Percentiles rank a stretch among this genome's conserved stretches.
Conservation (phyloP, 2,888 invertebrate species). For the Papilio protenor region DNA sequence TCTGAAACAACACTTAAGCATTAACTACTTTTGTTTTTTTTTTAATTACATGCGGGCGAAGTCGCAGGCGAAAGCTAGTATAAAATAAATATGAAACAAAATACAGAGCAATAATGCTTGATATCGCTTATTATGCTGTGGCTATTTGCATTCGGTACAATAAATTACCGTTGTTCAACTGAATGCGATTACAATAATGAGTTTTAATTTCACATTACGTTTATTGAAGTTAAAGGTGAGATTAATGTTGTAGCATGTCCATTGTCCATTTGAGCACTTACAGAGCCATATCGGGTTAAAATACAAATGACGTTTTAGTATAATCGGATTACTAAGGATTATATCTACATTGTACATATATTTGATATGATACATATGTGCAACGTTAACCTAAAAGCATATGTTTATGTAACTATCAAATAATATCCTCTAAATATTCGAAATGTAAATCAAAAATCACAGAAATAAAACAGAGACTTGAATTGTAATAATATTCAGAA, state of each 20-base stretch:
- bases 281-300: not conserved
- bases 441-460: no score
- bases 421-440: no score
- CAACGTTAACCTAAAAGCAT: not conserved
- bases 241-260: not conserved
- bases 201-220: not conserved
- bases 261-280: not conserved
- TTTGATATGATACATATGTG: not conserved
- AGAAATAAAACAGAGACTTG: no score
- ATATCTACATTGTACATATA: not conserved
- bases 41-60: no score
- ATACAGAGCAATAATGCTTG: not conserved
- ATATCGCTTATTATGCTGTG: not conserved
- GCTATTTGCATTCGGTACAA: not conserved
- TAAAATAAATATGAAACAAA: not conserved
- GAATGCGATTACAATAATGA: conserved; percentile 4
- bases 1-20: no score
- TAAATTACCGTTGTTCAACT: not conserved
- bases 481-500: no score
- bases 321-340: not conserved
- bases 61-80: no score
- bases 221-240: not conserved
- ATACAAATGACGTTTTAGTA: not conserved
- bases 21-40: no score
- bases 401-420: no score